These are phyloP conservation scores for Rhopalosiphum nymphaeae DNA, from an alignment of 2,888 invertebrate genomes.

Conservation along the genomic window DNA sequence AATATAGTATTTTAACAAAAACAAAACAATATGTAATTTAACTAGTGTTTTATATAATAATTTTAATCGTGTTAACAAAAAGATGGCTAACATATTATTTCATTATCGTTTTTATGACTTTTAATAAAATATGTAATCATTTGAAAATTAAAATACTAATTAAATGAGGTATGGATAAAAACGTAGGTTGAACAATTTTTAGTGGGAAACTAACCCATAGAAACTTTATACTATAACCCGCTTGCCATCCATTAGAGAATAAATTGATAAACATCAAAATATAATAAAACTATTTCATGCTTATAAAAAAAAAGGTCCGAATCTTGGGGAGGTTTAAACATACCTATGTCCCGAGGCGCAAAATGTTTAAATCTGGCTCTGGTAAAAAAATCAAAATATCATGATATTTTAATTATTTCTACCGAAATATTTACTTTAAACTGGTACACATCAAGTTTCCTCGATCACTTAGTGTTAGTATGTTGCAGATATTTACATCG, in stretches of 20 bases:
- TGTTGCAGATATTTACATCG: background rate
- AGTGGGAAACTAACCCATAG: background rate
- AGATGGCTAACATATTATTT: background rate
- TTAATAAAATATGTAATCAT: background rate
- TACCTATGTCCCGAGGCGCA: too few species aligned
- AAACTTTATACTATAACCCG: background rate
- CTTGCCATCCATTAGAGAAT: background rate
- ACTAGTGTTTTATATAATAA: background rate
- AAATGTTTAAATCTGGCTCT: too few species aligned
- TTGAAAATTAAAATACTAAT: background rate
- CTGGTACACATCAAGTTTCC: conserved; percentile 51
- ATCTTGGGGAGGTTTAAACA: background rate
- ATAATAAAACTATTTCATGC: background rate
- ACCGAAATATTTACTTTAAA: conserved; percentile 32
- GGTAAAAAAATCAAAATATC: background rate
- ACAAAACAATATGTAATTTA: conserved; percentile 1
- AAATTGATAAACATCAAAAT: background rate
- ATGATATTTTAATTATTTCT: background rate
- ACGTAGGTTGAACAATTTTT: background rate
- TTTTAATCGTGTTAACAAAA: conserved; percentile 19
- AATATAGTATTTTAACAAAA: background rate
- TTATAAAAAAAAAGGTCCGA: background rate
- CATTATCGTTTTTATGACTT: background rate
- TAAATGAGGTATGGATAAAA: background rate
- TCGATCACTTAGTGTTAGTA: conserved; percentile 2